phyloP scores from a whole-genome alignment of 2,113 vertebrate species.

The Malurus melanocephalus region DNA sequence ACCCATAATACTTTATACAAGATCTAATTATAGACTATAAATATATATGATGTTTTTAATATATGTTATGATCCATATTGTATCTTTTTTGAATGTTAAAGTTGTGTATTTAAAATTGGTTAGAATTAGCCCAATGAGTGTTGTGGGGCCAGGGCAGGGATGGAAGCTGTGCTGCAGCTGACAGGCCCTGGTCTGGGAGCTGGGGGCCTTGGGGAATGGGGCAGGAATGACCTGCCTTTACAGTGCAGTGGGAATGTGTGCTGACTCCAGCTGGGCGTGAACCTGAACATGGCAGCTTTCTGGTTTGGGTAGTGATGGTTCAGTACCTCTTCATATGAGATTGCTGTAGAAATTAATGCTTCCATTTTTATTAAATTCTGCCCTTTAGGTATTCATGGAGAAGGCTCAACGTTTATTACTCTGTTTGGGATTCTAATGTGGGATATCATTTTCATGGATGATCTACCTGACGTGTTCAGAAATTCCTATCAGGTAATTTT shows the following conservation, averaged over 20 bases:
- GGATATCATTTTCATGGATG: slow-evolving; percentile 90
- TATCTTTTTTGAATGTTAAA: background rate
- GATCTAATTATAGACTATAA: background rate
- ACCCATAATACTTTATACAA: background rate
- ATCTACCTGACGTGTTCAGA: slow-evolving; percentile 87
- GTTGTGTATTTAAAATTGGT: background rate
- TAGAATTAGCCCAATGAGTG: background rate
- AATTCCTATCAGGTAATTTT: slow-evolving; percentile 86
- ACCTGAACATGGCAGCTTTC: too few species aligned
- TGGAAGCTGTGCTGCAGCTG: background rate
- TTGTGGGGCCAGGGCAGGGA: background rate
- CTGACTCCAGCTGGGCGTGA: background rate
- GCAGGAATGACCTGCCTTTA: background rate
- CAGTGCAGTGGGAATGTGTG: background rate
- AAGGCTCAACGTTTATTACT: slow-evolving; percentile 90
- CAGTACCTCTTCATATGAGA: background rate
- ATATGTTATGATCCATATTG: background rate
- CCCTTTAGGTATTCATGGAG: slow-evolving; percentile 90
- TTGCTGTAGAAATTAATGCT: background rate
- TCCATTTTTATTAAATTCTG: background rate
- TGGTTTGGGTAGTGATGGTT: background rate
- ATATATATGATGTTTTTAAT: background rate
- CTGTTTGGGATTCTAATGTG: slow-evolving; percentile 89
- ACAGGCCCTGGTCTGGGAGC: background rate
- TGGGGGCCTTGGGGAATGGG: background rate